phyloP scores from a whole-genome alignment of 2,113 vertebrate species.

The Oxyruncus cristatus region DNA sequence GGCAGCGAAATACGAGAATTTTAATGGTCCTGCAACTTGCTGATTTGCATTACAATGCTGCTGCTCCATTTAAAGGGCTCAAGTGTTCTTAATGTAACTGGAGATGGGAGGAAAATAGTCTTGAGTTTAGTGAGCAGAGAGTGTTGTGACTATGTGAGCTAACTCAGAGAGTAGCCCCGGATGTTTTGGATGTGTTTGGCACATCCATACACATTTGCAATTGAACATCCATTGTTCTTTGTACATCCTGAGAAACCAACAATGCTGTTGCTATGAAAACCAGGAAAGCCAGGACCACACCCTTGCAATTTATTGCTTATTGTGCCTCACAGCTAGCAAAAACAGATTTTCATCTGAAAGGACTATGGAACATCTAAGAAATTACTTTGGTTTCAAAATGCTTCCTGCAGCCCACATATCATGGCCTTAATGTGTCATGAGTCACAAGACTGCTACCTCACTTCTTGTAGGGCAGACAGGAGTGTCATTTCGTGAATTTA shows the following conservation, averaged over 20 bases:
- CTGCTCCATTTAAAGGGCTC: background rate
- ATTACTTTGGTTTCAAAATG: background rate
- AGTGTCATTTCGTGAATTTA: background rate
- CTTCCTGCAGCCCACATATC: background rate
- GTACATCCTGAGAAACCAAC: background rate
- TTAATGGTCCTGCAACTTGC: background rate
- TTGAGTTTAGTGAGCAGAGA: background rate
- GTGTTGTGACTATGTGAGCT: background rate
- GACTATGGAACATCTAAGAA: background rate
- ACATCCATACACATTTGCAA: background rate
- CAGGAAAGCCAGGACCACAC: background rate
- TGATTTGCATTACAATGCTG: background rate
- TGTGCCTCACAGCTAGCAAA: background rate
- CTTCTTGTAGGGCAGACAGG: background rate
- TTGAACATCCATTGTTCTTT: background rate
- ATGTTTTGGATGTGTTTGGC: background rate
- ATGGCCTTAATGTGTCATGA: background rate
- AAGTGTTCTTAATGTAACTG: background rate
- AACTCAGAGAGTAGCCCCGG: rapidly evolving
- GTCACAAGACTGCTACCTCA: background rate
- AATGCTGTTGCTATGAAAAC: background rate
- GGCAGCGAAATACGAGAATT: background rate
- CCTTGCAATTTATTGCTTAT: background rate
- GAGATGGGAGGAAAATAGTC: background rate
- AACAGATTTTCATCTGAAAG: background rate